phyloP scores from a whole-genome alignment of 2,888 invertebrate species.

The Parnassius smintheus region DNA sequence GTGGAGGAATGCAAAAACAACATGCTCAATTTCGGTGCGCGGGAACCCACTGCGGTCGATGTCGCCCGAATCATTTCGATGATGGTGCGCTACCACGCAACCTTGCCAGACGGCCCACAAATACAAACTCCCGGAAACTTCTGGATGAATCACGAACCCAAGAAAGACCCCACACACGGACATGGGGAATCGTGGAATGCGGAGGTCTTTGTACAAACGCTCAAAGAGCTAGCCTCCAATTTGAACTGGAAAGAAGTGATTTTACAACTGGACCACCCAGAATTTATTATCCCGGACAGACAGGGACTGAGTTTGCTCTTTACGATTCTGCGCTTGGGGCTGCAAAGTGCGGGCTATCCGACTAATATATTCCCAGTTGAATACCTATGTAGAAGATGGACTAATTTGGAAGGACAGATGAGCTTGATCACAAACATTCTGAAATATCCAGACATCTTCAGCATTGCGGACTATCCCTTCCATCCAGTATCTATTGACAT shows the following conservation, averaged over 20 bases:
- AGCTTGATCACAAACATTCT: slow-evolving; percentile 93
- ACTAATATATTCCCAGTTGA: slow-evolving; percentile 92
- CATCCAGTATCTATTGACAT: slow-evolving; percentile 93
- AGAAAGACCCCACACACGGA: slow-evolving; percentile 73
- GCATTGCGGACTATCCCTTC: slow-evolving; percentile 95
- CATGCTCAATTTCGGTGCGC: slow-evolving; percentile 89
- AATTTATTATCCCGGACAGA: slow-evolving; percentile 93
- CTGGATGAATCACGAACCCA: slow-evolving; percentile 81
- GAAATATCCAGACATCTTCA: slow-evolving; percentile 95
- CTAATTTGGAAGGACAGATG: slow-evolving; percentile 95
- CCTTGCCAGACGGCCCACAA: slow-evolving; percentile 84
- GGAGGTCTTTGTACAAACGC: slow-evolving; percentile 95
- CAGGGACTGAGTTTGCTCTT: slow-evolving; percentile 91
- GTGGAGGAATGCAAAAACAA: slow-evolving; percentile 94
- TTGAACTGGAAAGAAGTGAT: slow-evolving; percentile 97
- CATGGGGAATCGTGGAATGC: slow-evolving; percentile 91
- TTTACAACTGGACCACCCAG: slow-evolving; percentile 93
- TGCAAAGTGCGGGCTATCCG: slow-evolving; percentile 87
- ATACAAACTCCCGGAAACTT: slow-evolving; percentile 85
- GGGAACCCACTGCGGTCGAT: slow-evolving; percentile 90
- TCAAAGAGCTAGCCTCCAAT: slow-evolving; percentile 93
- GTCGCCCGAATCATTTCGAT: slow-evolving; percentile 92
- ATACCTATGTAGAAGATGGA: slow-evolving; percentile 94
- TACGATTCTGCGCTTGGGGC: slow-evolving; percentile 89
- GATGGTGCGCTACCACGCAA: slow-evolving; percentile 91